Conservation (phyloP, 2,113 vertebrate genomes). For the Alethe castanea region DNA sequence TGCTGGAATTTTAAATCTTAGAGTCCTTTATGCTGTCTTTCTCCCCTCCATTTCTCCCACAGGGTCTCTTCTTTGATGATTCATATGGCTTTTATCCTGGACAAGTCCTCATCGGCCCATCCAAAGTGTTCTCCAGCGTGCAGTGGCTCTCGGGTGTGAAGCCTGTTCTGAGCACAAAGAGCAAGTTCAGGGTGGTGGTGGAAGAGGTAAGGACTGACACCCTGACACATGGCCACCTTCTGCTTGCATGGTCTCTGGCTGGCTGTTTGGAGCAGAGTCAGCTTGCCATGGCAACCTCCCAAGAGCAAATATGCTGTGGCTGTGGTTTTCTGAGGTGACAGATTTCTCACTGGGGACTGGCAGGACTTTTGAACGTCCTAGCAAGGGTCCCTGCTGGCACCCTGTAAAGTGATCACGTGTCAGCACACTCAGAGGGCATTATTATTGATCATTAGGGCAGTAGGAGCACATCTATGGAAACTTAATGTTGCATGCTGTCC, state of each 20-base stretch:
- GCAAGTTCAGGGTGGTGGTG: constrained; percentile 97
- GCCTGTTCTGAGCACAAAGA: constrained; percentile 96
- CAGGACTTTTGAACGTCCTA: not conserved
- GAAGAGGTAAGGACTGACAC: constrained; percentile 83
- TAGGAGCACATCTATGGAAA: not conserved
- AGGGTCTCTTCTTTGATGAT: constrained; percentile 98
- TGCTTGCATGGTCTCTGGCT: not conserved
- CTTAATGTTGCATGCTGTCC: not conserved
- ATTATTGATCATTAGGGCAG: not conserved
- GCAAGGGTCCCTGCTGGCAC: not conserved
- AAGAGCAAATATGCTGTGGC: not conserved
- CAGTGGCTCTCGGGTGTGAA: constrained; percentile 97
- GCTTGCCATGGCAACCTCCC: not conserved
- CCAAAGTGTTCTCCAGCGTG: constrained; percentile 95
- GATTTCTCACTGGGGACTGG: not conserved
- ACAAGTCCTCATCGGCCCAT: constrained; percentile 94
- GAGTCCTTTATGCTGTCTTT: not conserved
- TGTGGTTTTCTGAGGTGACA: not conserved
- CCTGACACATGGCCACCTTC: not conserved
- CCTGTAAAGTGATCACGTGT: not conserved
- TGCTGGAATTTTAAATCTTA: not conserved
- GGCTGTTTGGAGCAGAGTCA: not conserved
- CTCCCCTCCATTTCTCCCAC: not conserved
- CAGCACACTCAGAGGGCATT: not conserved
- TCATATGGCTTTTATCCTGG: constrained; percentile 98